Percentiles rank a stretch among this genome's conserved stretches.
These are phyloP conservation scores for Labrus mixtus DNA, from an alignment of 2,113 vertebrate genomes.

Conservation along the genomic window DNA sequence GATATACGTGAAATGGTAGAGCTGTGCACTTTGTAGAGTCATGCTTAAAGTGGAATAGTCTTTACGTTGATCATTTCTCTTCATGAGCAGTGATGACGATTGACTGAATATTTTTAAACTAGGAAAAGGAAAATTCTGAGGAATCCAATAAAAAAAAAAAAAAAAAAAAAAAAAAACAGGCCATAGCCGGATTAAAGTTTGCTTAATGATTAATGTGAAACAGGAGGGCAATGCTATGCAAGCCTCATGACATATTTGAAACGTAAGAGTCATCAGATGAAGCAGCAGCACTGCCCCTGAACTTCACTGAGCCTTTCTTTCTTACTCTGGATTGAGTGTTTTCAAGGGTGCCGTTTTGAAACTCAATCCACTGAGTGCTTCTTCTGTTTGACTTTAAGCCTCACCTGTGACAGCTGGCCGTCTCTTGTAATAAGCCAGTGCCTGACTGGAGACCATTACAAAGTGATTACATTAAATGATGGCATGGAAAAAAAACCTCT, in stretches of 20 bases:
- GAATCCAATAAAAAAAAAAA: too few species aligned
- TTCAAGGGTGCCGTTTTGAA: constrained; percentile 29
- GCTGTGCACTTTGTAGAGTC: neutral
- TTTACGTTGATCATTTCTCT: neutral
- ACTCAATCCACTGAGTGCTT: neutral
- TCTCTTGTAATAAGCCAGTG: constrained; percentile 44
- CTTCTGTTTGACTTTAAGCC: constrained; percentile 44
- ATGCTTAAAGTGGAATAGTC: neutral
- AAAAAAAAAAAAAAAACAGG: constrained; percentile 26
- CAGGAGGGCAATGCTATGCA: constrained; percentile 6
- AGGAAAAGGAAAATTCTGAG: neutral
- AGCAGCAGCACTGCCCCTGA: neutral
- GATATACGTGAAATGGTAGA: neutral
- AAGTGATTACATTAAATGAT: constrained; percentile 55
- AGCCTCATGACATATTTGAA: constrained; percentile 18
- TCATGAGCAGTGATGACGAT: neutral
- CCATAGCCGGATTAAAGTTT: constrained; percentile 35
- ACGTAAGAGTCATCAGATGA: neutral
- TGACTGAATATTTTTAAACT: neutral
- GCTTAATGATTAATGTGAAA: constrained; percentile 56
- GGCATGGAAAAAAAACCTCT: constrained; percentile 43
- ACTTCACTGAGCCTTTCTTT: neutral
- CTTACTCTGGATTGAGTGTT: constrained; percentile 1
- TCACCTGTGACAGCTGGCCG: constrained; percentile 56
- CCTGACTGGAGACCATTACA: constrained; percentile 59